These are phyloP conservation scores for Lampris incognitus DNA, from an alignment of 2,113 vertebrate species.

Conservation along the genomic window DNA sequence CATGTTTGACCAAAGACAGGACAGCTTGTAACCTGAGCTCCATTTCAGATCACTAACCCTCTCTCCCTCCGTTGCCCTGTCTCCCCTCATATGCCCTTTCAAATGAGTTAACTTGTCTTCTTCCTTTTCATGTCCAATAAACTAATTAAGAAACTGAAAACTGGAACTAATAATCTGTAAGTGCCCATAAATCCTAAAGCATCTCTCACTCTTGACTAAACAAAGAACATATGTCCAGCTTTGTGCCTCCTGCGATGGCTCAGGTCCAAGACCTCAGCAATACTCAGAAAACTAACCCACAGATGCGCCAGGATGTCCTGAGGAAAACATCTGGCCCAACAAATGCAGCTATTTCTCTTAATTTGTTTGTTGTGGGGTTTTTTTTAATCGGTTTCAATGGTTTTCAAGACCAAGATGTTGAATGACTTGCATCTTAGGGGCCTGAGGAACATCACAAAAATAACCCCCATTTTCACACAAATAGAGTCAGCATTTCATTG, in stretches of 20 bases:
- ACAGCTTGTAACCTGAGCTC: background rate
- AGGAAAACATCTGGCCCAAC: background rate
- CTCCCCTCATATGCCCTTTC: background rate
- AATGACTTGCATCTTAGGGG: background rate
- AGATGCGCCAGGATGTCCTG: background rate
- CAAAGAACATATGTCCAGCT: constrained; percentile 30
- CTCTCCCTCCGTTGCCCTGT: background rate
- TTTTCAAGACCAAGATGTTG: background rate
- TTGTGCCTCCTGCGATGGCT: constrained; percentile 7
- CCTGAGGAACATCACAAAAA: background rate
- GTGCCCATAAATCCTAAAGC: constrained; percentile 34
- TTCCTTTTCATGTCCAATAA: constrained; percentile 32
- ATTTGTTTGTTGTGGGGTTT: background rate
- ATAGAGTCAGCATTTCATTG: background rate
- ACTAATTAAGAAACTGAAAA: constrained; percentile 39
- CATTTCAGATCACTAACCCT: background rate
- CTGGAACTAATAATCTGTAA: constrained; percentile 8
- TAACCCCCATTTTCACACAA: background rate
- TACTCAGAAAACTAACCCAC: background rate
- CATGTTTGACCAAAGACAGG: background rate
- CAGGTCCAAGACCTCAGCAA: constrained; percentile 5
- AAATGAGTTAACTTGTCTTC: background rate
- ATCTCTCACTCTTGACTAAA: constrained; percentile 5
- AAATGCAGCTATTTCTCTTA: no score
- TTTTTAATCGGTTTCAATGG: background rate